A percentile compares a stretch with the other conserved stretches of the same genome.
These are phyloP conservation scores for Nymphalis urticae DNA, from an alignment of 2,888 invertebrate genomes.

Conservation along the genomic window DNA sequence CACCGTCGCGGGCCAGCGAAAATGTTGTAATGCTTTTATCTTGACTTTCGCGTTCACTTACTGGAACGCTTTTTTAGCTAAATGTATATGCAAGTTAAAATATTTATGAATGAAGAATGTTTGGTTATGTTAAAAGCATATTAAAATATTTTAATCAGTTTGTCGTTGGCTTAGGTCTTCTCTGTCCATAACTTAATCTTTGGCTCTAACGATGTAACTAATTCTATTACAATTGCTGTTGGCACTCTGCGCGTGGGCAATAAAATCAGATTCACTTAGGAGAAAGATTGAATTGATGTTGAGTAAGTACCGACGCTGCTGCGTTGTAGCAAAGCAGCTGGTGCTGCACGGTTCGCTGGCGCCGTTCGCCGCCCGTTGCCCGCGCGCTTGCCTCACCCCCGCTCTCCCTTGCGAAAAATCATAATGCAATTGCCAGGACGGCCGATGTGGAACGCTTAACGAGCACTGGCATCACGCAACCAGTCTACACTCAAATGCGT, in stretches of 20 bases:
- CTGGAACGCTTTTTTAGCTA: conserved; percentile 61
- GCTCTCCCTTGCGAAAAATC: conserved; percentile 80
- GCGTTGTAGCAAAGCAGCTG: conserved; percentile 66
- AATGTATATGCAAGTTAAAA: conserved; percentile 43
- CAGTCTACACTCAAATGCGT: conserved; percentile 80
- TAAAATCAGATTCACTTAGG: conserved; percentile 42
- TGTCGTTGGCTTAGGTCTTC: too few species aligned
- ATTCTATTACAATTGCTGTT: too few species aligned
- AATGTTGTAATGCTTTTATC: conserved; percentile 75
- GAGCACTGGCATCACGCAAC: conserved; percentile 73
- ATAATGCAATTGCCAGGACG: conserved; percentile 81
- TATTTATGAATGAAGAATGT: conserved; percentile 41
- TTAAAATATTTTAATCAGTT: background rate
- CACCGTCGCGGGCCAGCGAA: conserved; percentile 61
- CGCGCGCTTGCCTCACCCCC: conserved; percentile 56
- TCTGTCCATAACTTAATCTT: too few species aligned
- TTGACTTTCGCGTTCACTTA: conserved; percentile 70
- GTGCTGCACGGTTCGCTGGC: conserved; percentile 77
- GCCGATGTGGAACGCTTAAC: conserved; percentile 77
- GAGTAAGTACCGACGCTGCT: conserved; percentile 56
- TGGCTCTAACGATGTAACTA: too few species aligned
- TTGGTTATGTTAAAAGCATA: background rate
- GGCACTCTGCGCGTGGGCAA: too few species aligned
- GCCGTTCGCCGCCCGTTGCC: conserved; percentile 57
- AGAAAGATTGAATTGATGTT: conserved; percentile 31